Conservation (phyloP, 2,113 vertebrate genomes). For the Capricornis sumatraensis region DNA sequence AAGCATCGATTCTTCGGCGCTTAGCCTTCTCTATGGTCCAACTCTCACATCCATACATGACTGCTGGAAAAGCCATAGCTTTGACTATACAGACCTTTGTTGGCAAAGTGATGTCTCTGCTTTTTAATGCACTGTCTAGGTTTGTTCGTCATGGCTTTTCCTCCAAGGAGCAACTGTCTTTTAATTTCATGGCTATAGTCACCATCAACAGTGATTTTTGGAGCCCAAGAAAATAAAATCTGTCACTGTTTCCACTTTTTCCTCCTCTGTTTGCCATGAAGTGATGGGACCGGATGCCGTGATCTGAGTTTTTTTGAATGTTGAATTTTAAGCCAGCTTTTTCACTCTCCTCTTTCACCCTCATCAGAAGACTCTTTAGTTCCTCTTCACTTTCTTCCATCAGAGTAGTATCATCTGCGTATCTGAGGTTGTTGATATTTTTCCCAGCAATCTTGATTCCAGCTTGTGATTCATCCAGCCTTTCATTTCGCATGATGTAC, state of each 20-base stretch:
- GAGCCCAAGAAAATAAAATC: not conserved
- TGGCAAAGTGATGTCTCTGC: not conserved
- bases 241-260: not conserved
- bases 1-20: rapidly evolving
- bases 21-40: not conserved
- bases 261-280: not conserved
- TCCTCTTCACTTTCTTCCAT: not conserved
- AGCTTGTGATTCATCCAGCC: not conserved
- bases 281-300: not conserved
- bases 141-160: not conserved
- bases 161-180: not conserved
- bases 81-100: not conserved
- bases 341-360: not conserved
- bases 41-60: not conserved
- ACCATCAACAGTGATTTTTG: not conserved
- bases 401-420: not conserved
- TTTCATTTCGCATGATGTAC: not conserved
- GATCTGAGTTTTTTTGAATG: not conserved
- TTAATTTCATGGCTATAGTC: not conserved
- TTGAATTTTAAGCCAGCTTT: not conserved
- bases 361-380: not conserved
- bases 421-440: not conserved
- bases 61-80: not conserved
- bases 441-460: not conserved
- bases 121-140: not conserved